Percentiles rank a stretch among this genome's conserved stretches.
phyloP scores from a whole-genome alignment of 37 sponge, comb jelly and placozoan genomes.

The Crambe crambe region DNA sequence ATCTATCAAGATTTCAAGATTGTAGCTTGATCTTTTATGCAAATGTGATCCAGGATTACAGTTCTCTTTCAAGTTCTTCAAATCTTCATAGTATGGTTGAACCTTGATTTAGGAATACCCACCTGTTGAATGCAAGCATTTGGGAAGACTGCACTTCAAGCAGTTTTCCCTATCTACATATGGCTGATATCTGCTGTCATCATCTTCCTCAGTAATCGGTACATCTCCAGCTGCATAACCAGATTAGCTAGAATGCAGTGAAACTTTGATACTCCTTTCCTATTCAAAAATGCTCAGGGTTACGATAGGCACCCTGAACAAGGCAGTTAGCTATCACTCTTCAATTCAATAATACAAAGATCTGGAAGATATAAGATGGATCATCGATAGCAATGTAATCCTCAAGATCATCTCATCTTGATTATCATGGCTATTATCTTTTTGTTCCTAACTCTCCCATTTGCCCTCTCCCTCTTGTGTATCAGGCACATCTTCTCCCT shows the following conservation, averaged over 20 bases:
- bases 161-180: conserved; percentile 32
- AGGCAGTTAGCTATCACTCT: neutral
- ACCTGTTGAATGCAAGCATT: conserved; percentile 42
- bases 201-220: conserved; percentile 2
- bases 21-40: conserved; percentile 51
- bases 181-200: conserved; percentile 15
- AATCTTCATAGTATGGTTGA: conserved; percentile 4
- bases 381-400: conserved; percentile 5
- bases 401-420: neutral
- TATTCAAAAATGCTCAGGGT: conserved; percentile 19
- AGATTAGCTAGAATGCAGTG: conserved; percentile 10
- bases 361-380: neutral
- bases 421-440: neutral
- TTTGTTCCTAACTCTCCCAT: neutral
- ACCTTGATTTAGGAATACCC: conserved; percentile 13
- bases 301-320: neutral
- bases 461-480: neutral
- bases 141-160: conserved; percentile 6
- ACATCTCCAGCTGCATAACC: neutral
- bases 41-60: conserved; percentile 21
- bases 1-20: neutral
- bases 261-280: conserved; percentile 26
- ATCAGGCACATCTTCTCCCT: neutral
- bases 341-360: neutral
- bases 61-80: neutral